A percentile compares a stretch with the other conserved stretches of the same genome.
phyloP scores from a whole-genome alignment of 2,888 invertebrate species.

The Allolobophora icterica region DNA sequence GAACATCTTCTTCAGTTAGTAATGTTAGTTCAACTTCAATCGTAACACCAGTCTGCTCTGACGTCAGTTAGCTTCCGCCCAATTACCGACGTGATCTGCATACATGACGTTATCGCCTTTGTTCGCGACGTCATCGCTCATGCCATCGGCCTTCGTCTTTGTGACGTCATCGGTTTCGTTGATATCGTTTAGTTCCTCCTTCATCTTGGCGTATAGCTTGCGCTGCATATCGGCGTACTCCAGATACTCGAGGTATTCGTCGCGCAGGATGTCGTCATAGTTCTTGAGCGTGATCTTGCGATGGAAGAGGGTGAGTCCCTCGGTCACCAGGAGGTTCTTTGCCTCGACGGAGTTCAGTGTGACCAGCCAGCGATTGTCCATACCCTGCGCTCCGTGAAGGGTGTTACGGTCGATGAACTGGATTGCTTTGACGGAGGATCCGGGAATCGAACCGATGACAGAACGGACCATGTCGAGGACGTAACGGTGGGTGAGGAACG shows the following conservation, averaged over 20 bases:
- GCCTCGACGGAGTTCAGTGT: slow-evolving; percentile 32
- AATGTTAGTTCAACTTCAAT: neutral
- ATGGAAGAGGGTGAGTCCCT: slow-evolving; percentile 40
- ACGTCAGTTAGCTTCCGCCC: neutral
- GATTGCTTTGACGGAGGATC: slow-evolving; percentile 29
- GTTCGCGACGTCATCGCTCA: neutral
- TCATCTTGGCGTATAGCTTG: slow-evolving; percentile 35
- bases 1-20: neutral
- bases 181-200: neutral
- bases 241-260: slow-evolving; percentile 41
- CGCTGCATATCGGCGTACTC: slow-evolving; percentile 39
- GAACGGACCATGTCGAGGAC: slow-evolving; percentile 43
- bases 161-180: neutral
- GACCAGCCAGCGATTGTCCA: slow-evolving; percentile 46
- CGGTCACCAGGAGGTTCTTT: slow-evolving; percentile 33
- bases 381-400: slow-evolving; percentile 40
- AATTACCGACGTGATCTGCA: neutral
- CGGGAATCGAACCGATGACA: neutral
- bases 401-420: slow-evolving; percentile 44
- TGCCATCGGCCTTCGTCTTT: neutral
- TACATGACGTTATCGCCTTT: neutral
- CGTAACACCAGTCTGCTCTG: neutral
- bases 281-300: slow-evolving; percentile 33
- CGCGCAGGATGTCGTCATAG: slow-evolving; percentile 39
- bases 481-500: slow-evolving; percentile 46